Conservation (phyloP, 1,140 invertebrate species). For the Ladona fulva region DNA sequence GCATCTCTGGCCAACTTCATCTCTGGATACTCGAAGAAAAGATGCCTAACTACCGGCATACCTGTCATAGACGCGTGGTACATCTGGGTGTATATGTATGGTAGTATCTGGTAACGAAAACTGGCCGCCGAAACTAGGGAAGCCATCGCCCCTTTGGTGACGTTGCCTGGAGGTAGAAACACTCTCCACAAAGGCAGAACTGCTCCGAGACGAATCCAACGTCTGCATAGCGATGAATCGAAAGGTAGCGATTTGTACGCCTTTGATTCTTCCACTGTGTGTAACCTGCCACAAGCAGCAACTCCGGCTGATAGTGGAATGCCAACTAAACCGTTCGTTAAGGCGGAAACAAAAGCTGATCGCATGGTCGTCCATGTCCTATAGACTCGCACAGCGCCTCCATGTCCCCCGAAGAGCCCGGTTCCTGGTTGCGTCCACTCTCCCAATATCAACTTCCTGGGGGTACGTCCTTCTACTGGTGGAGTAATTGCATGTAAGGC, state of each 20-base stretch:
- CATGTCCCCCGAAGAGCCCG: neutral
- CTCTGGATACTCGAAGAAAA: constrained; percentile 33
- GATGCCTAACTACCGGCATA: constrained; percentile 33
- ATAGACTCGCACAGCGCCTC: neutral
- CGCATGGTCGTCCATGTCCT: constrained; percentile 12
- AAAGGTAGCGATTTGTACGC: constrained; percentile 16
- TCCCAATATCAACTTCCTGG: neutral
- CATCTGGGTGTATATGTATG: constrained; percentile 38
- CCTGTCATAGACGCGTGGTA: constrained; percentile 32
- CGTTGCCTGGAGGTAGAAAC: neutral
- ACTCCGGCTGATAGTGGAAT: constrained; percentile 37
- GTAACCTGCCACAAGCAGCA: constrained; percentile 36
- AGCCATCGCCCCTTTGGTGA: neutral
- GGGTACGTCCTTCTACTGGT: neutral
- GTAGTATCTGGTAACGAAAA: constrained; percentile 34
- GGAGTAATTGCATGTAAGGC: neutral
- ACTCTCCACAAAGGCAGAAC: constrained; percentile 22
- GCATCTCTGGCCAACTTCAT: neutral
- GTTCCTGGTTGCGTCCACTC: neutral
- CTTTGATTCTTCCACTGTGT: constrained; percentile 25
- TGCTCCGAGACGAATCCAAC: constrained; percentile 37
- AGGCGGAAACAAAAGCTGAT: neutral
- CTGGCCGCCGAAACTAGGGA: neutral
- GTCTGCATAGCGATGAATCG: constrained; percentile 33
- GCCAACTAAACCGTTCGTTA: constrained; percentile 35